phyloP scores from a whole-genome alignment of 1,140 invertebrate species.

The Ostrea denselamellosa region DNA sequence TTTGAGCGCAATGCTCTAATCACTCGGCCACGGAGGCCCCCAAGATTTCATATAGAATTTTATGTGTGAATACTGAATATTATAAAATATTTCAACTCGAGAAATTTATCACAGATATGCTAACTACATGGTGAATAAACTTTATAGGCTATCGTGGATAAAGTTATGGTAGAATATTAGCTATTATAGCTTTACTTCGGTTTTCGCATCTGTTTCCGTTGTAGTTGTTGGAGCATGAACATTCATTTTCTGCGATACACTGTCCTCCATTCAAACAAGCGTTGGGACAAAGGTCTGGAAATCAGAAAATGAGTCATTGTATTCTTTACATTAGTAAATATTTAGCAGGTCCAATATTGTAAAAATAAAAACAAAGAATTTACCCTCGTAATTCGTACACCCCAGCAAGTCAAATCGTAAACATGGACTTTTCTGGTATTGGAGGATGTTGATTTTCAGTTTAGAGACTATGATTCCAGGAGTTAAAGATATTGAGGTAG shows the following conservation, averaged over 20 bases:
- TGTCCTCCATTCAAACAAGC: not conserved
- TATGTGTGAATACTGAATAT: too few relatives aligned
- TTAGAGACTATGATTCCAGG: not conserved
- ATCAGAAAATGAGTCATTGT: too few relatives aligned
- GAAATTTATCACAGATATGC: too few relatives aligned
- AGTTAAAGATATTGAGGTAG: not conserved
- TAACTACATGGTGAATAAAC: too few relatives aligned
- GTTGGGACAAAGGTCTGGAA: not conserved
- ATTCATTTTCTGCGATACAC: not conserved
- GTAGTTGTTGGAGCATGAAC: not conserved
- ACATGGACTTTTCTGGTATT: conserved; percentile 35
- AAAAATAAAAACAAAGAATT: not conserved
- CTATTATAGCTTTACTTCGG: not conserved
- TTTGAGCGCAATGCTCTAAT: too few relatives aligned
- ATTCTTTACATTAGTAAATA: not conserved
- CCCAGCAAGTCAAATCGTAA: conserved; percentile 42
- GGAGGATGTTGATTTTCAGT: conserved; percentile 10
- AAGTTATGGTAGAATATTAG: not conserved
- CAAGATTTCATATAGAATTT: too few relatives aligned
- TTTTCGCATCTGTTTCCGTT: not conserved
- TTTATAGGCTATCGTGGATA: too few relatives aligned
- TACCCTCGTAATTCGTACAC: conserved; percentile 43
- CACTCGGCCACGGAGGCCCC: too few relatives aligned
- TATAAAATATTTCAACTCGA: too few relatives aligned
- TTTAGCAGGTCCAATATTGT: not conserved